A percentile compares a stretch with the other conserved stretches of the same genome.
Conservation (phyloP, 1,140 invertebrate genomes). For the Chironomus striatipennis region DNA sequence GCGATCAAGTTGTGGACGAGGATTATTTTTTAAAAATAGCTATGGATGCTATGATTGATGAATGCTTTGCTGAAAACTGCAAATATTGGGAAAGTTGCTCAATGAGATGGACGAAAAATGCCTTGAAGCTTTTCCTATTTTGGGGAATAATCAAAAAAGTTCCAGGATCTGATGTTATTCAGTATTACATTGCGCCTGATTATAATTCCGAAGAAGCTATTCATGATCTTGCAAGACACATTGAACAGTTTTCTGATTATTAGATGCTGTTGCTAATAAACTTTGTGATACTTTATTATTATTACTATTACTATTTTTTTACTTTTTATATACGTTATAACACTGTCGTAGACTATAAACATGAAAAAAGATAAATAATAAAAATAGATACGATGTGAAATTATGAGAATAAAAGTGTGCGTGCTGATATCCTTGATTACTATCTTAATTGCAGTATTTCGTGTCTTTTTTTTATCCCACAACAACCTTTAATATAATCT, state of each 20-base stretch:
- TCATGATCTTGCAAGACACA: background rate
- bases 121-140: background rate
- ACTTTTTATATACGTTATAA: background rate
- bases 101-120: background rate
- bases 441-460: background rate
- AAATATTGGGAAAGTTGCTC: background rate
- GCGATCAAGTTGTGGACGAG: background rate
- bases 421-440: background rate
- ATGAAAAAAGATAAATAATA: background rate
- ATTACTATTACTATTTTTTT: too few relatives aligned
- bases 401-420: background rate
- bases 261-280: background rate
- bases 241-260: background rate
- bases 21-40: background rate
- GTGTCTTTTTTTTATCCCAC: background rate
- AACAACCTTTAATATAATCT: background rate
- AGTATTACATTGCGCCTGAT: background rate
- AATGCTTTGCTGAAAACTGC: background rate
- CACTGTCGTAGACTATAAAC: background rate
- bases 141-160: background rate
- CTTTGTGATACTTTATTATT: background rate
- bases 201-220: background rate
- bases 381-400: background rate
- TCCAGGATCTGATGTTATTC: background rate
- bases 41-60: background rate